These are phyloP conservation scores for Dasyprocta punctata DNA, from an alignment of 2,113 vertebrate genomes.

Conservation along the genomic window DNA sequence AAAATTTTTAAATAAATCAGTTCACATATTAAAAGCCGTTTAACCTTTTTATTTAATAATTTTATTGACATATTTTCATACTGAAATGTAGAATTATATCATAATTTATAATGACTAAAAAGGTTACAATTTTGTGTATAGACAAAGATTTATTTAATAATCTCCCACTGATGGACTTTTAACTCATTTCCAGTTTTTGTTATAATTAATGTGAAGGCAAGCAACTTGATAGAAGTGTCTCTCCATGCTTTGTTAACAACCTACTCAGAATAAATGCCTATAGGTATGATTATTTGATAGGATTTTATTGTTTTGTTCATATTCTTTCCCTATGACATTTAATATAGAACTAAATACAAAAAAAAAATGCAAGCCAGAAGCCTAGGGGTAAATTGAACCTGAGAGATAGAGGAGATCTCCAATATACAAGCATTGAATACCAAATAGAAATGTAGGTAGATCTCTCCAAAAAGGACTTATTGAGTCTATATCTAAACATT, in stretches of 20 bases:
- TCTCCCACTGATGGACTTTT: not conserved
- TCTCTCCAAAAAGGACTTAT: not conserved
- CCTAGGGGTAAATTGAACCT: not conserved
- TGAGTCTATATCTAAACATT: not conserved
- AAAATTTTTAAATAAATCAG: slow-evolving; percentile 8
- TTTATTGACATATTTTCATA: not conserved
- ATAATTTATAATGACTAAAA: not conserved
- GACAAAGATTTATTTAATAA: not conserved
- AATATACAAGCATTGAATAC: not conserved
- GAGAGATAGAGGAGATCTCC: not conserved
- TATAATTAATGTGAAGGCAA: not conserved
- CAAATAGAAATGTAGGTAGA: slow-evolving; percentile 15
- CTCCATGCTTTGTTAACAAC: not conserved
- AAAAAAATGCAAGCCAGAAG: slow-evolving; percentile 9
- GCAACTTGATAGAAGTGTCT: not conserved
- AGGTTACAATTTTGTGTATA: not conserved
- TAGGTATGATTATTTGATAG: not conserved
- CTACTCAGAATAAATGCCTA: not conserved
- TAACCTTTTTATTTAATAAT: slow-evolving; percentile 17
- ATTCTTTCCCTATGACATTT: not conserved
- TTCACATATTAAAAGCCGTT: not conserved
- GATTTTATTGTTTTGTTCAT: not conserved
- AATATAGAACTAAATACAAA: not conserved
- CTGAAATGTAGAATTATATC: not conserved
- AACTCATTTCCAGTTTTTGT: not conserved